Percentiles rank a stretch among this genome's conserved stretches.
Evolutionary conservation across 2,797 vertebrate genomes (phyloP).

Genomic region (Leuciscus waleckii): DNA sequence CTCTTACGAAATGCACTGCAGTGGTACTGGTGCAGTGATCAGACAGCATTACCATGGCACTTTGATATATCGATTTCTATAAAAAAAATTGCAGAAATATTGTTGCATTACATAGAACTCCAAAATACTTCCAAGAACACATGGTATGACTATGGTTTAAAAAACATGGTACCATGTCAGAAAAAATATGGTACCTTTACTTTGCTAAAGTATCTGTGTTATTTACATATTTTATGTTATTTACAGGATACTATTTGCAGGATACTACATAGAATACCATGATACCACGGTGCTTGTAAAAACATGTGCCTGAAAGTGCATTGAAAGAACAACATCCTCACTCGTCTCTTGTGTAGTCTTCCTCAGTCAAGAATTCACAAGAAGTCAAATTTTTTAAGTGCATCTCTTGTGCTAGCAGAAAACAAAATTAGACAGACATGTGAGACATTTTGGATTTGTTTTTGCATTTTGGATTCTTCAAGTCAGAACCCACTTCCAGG

Average conservation of each 20-base stretch:
- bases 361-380: not conserved
- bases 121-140: not conserved
- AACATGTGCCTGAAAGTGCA: not conserved
- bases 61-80: not conserved
- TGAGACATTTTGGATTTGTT: conserved; percentile 9
- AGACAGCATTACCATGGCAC: not conserved
- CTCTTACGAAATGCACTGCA: conserved; percentile 53
- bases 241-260: not conserved
- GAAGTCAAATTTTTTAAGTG: not conserved
- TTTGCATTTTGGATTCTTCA: not conserved
- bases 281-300: not conserved
- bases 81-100: not conserved
- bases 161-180: not conserved
- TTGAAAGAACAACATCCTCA: not conserved
- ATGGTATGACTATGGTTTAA: not conserved
- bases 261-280: not conserved
- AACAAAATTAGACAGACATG: not conserved
- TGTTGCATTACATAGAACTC: not conserved
- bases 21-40: not conserved
- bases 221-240: not conserved
- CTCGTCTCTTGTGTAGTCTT: not conserved
- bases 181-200: no score
- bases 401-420: not conserved
- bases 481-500: not conserved
- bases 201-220: no score